phyloP scores from a whole-genome alignment of 2,888 invertebrate species.

The Papilio gigon region DNA sequence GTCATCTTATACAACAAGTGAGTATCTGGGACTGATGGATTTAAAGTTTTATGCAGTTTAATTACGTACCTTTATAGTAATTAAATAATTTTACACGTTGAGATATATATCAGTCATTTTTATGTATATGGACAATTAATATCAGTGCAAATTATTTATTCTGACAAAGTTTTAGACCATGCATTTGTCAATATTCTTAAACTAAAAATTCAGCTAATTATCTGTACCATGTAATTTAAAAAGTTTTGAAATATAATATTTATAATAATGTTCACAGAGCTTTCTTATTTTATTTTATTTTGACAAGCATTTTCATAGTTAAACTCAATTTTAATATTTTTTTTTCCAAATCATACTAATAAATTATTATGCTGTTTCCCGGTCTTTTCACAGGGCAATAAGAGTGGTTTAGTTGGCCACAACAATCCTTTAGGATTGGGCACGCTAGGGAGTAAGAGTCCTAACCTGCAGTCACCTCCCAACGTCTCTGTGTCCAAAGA shows the following conservation, averaged over 20 bases:
- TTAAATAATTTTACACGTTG: not conserved
- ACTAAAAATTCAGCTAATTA: not conserved
- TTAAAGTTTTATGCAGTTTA: not conserved
- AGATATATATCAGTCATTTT: not conserved
- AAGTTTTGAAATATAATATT: not conserved
- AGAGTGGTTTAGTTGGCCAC: conserved; percentile 86
- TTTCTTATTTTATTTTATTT: no score
- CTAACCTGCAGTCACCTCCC: conserved; percentile 92
- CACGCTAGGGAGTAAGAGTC: conserved; percentile 91
- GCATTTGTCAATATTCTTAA: not conserved
- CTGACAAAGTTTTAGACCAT: not conserved
- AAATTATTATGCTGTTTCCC: conserved; percentile 66
- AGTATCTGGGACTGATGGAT: conserved; percentile 65
- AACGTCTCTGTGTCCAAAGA: conserved; percentile 92
- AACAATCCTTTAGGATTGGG: conserved; percentile 88
- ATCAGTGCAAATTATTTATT: not conserved
- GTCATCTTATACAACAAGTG: conserved; percentile 87
- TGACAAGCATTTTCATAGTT: no score
- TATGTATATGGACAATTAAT: not conserved
- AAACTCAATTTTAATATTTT: not conserved
- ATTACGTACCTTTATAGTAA: not conserved
- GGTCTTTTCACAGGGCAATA: conserved; percentile 85
- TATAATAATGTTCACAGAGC: no score
- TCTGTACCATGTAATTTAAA: not conserved
- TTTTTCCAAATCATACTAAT: conserved; percentile 57